phyloP scores from a whole-genome alignment of 2,797 vertebrate genomes.

The Periparus ater region DNA sequence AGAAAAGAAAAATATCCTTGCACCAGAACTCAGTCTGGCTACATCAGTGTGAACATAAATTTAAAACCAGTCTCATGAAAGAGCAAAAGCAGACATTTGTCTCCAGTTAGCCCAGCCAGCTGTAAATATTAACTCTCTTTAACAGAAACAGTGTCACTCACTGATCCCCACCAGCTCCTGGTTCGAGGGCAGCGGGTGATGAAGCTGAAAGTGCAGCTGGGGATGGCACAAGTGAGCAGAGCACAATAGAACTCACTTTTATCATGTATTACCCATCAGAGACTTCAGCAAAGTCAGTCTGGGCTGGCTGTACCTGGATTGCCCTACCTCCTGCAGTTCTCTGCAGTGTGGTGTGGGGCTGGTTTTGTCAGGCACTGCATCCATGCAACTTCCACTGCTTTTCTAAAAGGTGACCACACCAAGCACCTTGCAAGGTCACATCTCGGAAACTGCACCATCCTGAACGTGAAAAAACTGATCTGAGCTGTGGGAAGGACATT shows the following conservation, averaged over 20 bases:
- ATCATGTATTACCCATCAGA: fast-evolving
- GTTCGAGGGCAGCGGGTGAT: fast-evolving
- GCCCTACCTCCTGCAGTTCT: neutral
- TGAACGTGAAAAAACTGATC: neutral
- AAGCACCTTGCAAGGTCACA: neutral
- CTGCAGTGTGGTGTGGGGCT: fast-evolving
- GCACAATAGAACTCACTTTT: neutral
- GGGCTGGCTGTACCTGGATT: neutral
- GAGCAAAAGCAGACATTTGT: neutral
- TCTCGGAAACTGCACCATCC: neutral
- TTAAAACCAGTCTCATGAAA: neutral
- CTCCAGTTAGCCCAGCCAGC: neutral
- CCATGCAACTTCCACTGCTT: fast-evolving
- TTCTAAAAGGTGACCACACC: neutral
- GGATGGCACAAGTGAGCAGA: neutral
- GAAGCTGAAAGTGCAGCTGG: neutral
- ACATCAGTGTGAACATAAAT: neutral
- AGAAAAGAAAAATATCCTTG: neutral
- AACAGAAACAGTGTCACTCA: neutral
- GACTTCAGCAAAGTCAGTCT: neutral
- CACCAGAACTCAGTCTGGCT: neutral
- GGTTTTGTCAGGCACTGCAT: neutral
- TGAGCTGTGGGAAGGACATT: neutral
- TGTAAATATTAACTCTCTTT: neutral
- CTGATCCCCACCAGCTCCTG: neutral